Conservation (phyloP, 2,888 invertebrate species). For the Acleris sparsana region DNA sequence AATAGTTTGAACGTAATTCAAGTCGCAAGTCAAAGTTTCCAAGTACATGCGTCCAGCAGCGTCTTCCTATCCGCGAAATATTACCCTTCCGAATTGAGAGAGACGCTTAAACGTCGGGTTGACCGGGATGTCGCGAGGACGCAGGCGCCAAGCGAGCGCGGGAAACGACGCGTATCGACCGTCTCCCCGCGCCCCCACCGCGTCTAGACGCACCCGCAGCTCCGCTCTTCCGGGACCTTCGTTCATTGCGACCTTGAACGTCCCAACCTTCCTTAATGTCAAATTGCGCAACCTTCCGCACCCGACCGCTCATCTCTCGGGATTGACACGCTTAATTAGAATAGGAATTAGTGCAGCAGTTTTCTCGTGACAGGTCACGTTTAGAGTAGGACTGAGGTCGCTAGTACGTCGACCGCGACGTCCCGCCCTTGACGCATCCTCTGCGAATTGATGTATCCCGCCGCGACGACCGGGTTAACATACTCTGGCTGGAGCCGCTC, state of each 20-base stretch:
- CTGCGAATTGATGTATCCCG: constrained; percentile 61
- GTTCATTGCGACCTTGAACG: constrained; percentile 80
- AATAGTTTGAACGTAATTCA: not conserved
- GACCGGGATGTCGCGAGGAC: constrained; percentile 59
- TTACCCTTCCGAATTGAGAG: constrained; percentile 36
- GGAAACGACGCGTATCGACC: constrained; percentile 82
- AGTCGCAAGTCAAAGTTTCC: constrained; percentile 7
- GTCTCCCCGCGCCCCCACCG: constrained; percentile 65
- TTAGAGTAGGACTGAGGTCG: constrained; percentile 59
- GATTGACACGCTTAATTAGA: constrained; percentile 61
- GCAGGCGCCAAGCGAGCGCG: constrained; percentile 79
- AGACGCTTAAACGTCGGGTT: constrained; percentile 55
- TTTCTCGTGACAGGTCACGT: constrained; percentile 44
- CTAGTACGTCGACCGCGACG: constrained; percentile 64
- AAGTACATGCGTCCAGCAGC: not conserved
- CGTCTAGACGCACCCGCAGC: constrained; percentile 81
- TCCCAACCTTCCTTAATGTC: constrained; percentile 80
- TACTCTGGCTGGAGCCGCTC: constrained; percentile 55
- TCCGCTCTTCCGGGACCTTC: constrained; percentile 80
- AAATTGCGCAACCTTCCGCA: constrained; percentile 66
- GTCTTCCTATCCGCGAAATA: constrained; percentile 13
- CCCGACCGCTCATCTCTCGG: constrained; percentile 51
- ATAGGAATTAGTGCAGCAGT: constrained; percentile 48
- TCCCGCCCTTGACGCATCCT: constrained; percentile 73
- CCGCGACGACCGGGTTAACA: constrained; percentile 61